These are phyloP conservation scores for Litoditis marina DNA, from an alignment of 2,888 invertebrate species.

Conservation along the genomic window DNA sequence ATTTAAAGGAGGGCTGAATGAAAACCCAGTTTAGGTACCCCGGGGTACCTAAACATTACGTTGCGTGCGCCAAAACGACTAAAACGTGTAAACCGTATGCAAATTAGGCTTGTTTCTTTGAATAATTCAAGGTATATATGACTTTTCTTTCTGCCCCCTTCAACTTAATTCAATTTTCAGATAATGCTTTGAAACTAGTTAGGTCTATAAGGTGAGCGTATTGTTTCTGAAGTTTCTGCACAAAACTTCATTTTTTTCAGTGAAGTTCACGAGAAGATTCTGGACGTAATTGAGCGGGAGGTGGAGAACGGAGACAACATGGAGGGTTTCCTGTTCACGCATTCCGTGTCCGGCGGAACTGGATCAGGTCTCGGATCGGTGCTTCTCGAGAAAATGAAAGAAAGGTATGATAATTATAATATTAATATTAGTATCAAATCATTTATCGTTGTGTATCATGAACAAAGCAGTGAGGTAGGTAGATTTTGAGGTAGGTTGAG, in stretches of 20 bases:
- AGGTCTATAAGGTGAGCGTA: background rate
- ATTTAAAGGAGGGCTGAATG: too few relatives aligned
- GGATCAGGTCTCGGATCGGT: slow-evolving; percentile 98
- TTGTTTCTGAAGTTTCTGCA: background rate
- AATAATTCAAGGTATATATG: too few relatives aligned
- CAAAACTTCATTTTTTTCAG: slow-evolving; percentile 16
- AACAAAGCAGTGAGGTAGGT: too few relatives aligned
- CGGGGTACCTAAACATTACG: too few relatives aligned
- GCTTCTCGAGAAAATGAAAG: slow-evolving; percentile 65
- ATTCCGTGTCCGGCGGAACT: slow-evolving; percentile 98
- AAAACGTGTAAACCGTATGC: too few relatives aligned
- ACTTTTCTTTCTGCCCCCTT: too few relatives aligned
- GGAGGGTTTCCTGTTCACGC: slow-evolving; percentile 96
- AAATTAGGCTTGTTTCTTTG: too few relatives aligned
- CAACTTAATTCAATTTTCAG: background rate
- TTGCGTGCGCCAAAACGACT: too few relatives aligned
- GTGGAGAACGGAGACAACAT: slow-evolving; percentile 97
- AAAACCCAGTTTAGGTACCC: too few relatives aligned
- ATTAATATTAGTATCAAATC: background rate
- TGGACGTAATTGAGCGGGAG: slow-evolving; percentile 88
- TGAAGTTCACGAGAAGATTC: slow-evolving; percentile 45
- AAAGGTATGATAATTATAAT: slow-evolving; percentile 61
- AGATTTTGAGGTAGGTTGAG: too few relatives aligned
- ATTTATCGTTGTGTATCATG: too few relatives aligned
- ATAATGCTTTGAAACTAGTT: background rate